Evolutionary conservation across 2,113 vertebrate species (phyloP).

Genomic region (Cichladusa arquata): DNA sequence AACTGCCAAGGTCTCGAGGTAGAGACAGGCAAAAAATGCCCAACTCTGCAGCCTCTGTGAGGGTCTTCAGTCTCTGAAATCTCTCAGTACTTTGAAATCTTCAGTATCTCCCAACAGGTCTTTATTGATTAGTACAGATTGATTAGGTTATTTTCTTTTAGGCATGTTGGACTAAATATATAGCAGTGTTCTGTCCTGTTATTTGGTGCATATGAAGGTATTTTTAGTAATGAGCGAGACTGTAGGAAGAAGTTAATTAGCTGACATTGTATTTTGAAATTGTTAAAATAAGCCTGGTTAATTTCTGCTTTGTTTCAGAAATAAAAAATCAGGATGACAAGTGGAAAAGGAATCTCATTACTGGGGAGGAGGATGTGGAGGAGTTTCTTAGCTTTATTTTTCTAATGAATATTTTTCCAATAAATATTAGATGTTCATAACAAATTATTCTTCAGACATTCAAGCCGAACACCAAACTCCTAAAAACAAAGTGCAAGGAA

Average conservation of each 20-base stretch:
- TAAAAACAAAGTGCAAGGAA: background rate
- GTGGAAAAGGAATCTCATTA: background rate
- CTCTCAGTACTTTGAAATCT: background rate
- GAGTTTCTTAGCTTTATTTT: background rate
- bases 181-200: background rate
- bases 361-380: rapidly evolving
- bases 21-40: background rate
- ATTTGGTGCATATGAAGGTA: background rate
- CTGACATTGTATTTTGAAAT: background rate
- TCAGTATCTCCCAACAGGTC: background rate
- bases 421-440: background rate
- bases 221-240: background rate
- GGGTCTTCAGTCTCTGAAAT: background rate
- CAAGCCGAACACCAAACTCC: background rate
- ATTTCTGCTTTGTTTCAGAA: background rate
- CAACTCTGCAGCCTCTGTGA: background rate
- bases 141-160: background rate
- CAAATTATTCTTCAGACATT: background rate
- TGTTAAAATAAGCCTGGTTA: background rate
- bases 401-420: background rate
- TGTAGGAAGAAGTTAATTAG: background rate
- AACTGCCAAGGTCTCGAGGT: background rate
- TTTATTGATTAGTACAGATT: background rate
- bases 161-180: background rate
- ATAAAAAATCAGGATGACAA: background rate